A percentile compares a stretch with the other conserved stretches of the same genome.
phyloP scores from a whole-genome alignment of 2,888 invertebrate genomes.

The Nomada fabriciana region DNA sequence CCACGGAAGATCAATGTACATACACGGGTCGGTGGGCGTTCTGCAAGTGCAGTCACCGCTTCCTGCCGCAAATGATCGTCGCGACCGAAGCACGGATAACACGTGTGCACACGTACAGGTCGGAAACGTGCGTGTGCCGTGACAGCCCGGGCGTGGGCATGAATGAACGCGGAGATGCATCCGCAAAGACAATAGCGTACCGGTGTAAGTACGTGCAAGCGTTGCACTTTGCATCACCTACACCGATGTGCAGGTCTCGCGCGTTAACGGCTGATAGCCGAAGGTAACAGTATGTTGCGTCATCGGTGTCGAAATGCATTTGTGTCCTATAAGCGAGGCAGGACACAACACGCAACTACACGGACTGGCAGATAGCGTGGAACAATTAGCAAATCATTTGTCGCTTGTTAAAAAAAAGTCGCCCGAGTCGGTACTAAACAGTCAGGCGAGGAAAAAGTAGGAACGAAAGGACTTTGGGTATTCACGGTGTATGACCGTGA shows the following conservation, averaged over 20 bases:
- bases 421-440: conserved; percentile 6
- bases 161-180: conserved; percentile 51
- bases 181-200: conserved; percentile 40
- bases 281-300: conserved; percentile 41
- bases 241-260: conserved; percentile 16
- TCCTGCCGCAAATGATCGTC: conserved; percentile 68
- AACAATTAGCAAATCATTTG: conserved; percentile 34
- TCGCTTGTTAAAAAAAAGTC: background rate
- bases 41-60: conserved; percentile 60
- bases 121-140: conserved; percentile 6
- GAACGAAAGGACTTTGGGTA: conserved; percentile 2
- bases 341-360: background rate
- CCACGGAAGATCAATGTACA: conserved; percentile 13
- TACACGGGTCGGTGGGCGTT: conserved; percentile 57
- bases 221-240: conserved; percentile 29
- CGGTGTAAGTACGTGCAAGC: conserved; percentile 2
- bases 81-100: conserved; percentile 44
- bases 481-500: background rate
- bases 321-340: background rate
- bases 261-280: conserved; percentile 19
- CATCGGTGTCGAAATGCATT: conserved; percentile 33
- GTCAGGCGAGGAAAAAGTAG: background rate
- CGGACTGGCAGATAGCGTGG: conserved; percentile 15
- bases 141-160: conserved; percentile 45
- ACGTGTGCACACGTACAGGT: conserved; percentile 29